Conservation (phyloP, 2,797 vertebrate species). For the Bufotes viridis region DNA sequence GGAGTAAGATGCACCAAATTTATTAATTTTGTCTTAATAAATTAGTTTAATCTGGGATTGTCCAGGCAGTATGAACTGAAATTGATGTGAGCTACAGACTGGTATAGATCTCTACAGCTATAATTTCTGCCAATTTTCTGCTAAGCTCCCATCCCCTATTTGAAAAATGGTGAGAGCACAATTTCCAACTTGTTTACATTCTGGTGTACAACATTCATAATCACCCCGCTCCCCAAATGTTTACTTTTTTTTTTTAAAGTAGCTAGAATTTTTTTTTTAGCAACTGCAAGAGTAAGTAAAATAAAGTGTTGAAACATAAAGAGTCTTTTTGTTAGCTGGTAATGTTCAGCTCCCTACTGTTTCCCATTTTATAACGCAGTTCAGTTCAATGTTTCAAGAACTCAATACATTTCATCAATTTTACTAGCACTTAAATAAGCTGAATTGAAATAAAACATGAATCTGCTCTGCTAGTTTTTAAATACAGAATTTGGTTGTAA, state of each 20-base stretch:
- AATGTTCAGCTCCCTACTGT: constrained; percentile 6
- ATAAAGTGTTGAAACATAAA: not conserved
- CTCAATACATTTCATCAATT: constrained; percentile 17
- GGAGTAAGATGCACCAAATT: too few relatives aligned
- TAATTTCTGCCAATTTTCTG: too few relatives aligned
- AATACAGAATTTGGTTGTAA: constrained; percentile 8
- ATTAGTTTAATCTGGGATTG: too few relatives aligned
- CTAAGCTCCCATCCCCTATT: too few relatives aligned
- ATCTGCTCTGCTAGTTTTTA: constrained; percentile 13
- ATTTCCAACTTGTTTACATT: too few relatives aligned
- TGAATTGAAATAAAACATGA: not conserved
- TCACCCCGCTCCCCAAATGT: too few relatives aligned
- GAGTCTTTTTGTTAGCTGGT: not conserved
- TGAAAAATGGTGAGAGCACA: too few relatives aligned
- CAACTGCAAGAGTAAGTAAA: not conserved
- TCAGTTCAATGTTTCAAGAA: not conserved
- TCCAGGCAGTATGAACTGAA: too few relatives aligned
- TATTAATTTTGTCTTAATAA: too few relatives aligned
- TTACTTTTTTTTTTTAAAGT: not conserved
- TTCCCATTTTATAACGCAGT: not conserved
- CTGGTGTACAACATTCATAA: not conserved
- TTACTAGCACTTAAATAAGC: not conserved
- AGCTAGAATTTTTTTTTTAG: not conserved
- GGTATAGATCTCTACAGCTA: too few relatives aligned
- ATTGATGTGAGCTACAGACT: too few relatives aligned